A percentile compares a stretch with the other conserved stretches of the same genome.
These are phyloP conservation scores for Gallinago solitaria DNA, from an alignment of 2,797 vertebrate species.

Conservation along the genomic window DNA sequence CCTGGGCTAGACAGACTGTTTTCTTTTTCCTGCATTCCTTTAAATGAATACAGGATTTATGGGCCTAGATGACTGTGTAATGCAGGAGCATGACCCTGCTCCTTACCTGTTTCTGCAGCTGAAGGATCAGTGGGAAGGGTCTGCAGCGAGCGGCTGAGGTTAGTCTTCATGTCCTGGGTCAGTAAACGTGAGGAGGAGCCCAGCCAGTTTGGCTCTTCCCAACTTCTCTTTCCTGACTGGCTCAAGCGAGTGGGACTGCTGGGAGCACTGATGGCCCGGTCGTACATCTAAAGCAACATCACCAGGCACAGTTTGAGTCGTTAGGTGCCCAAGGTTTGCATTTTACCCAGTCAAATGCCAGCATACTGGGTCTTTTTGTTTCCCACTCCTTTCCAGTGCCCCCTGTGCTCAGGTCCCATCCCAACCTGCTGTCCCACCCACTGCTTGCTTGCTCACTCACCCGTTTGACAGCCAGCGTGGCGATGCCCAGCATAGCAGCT, in stretches of 20 bases:
- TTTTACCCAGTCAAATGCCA: not conserved
- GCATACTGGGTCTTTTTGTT: accelerated
- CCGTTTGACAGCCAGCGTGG: slow-evolving; percentile 93
- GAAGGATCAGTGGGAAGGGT: slow-evolving; percentile 85
- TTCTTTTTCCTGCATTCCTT: not conserved
- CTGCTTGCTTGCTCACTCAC: slow-evolving; percentile 81
- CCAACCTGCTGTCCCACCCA: not conserved
- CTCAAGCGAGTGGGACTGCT: slow-evolving; percentile 93
- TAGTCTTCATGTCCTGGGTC: slow-evolving; percentile 90
- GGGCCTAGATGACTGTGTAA: not conserved
- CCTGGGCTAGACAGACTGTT: not conserved
- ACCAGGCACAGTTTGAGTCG: not conserved
- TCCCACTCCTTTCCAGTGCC: not conserved
- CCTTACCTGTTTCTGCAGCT: slow-evolving; percentile 69
- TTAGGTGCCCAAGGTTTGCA: accelerated
- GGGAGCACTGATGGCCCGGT: slow-evolving; percentile 93
- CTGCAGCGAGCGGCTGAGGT: slow-evolving; percentile 92
- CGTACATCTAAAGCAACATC: slow-evolving; percentile 88
- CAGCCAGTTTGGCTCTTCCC: slow-evolving; percentile 97
- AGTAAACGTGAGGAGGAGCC: slow-evolving; percentile 90
- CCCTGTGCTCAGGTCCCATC: not conserved
- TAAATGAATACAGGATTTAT: not conserved
- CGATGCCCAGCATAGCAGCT: slow-evolving; percentile 96
- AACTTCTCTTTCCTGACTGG: slow-evolving; percentile 89
- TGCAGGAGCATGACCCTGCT: not conserved